A percentile compares a stretch with the other conserved stretches of the same genome.
Conservation (phyloP, 2,888 invertebrate genomes). For the Ellobium chinense region DNA sequence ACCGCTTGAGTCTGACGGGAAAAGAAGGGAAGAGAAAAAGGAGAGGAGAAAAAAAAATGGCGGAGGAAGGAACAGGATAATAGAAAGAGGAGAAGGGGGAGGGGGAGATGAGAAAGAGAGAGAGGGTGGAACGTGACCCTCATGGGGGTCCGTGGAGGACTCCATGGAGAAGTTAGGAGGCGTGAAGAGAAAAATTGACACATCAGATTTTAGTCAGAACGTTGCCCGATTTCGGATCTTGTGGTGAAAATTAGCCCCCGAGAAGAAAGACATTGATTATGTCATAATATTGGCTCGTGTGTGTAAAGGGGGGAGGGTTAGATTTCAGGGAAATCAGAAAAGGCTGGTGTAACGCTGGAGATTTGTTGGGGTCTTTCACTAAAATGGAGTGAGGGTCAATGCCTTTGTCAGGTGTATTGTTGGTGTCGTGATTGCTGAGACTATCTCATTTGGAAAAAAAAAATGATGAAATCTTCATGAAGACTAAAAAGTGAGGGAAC, state of each 20-base stretch:
- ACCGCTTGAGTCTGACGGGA: neutral
- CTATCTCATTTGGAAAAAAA: too few relatives aligned
- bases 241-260: conserved; percentile 13
- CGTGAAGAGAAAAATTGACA: neutral
- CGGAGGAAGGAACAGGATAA: neutral
- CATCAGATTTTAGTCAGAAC: conserved; percentile 13
- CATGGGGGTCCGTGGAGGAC: neutral
- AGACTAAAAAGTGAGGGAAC: too few relatives aligned
- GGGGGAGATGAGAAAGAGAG: neutral
- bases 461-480: too few relatives aligned
- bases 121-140: neutral
- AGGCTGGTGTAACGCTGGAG: too few relatives aligned
- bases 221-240: neutral
- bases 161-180: neutral
- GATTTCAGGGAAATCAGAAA: too few relatives aligned
- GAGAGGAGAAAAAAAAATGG: neutral
- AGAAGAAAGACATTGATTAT: conserved; percentile 8
- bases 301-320: too few relatives aligned
- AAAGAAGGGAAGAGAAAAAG: conserved; percentile 2
- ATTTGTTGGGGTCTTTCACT: too few relatives aligned
- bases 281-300: conserved; percentile 6
- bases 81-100: neutral
- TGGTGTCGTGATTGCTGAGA: too few relatives aligned
- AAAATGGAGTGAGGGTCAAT: too few relatives aligned
- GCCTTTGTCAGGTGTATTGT: too few relatives aligned